A percentile compares a stretch with the other conserved stretches of the same genome.
These are phyloP conservation scores for Drosophila algonquin DNA, from an alignment of 2,888 invertebrate species.

Conservation along the genomic window DNA sequence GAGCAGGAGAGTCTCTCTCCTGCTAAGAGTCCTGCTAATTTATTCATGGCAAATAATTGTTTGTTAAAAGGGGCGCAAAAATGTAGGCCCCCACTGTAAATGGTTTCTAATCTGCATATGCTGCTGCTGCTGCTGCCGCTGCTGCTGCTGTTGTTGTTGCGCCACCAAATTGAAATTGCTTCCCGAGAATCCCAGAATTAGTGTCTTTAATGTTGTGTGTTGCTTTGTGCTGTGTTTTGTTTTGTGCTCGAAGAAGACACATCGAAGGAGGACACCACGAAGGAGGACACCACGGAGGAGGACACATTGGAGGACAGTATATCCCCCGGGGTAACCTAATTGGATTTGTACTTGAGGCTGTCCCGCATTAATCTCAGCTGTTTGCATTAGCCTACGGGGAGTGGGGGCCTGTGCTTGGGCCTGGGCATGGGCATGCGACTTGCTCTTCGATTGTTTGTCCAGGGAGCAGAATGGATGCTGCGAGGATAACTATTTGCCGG, in stretches of 20 bases:
- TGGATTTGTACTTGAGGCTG: conserved; percentile 1
- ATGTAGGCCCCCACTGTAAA: conserved; percentile 27
- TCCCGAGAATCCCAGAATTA: neutral
- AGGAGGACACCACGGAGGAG: neutral
- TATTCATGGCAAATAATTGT: conserved; percentile 77
- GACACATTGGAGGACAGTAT: neutral
- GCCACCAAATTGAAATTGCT: conserved; percentile 31
- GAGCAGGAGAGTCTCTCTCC: neutral
- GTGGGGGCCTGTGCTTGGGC: neutral
- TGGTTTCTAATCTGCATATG: conserved; percentile 43
- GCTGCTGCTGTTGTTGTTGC: conserved; percentile 16
- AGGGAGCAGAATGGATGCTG: conserved; percentile 1
- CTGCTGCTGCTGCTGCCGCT: neutral
- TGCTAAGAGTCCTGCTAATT: conserved; percentile 57
- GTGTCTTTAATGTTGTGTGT: conserved; percentile 4
- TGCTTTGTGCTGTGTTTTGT: too few species aligned
- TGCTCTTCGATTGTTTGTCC: conserved; percentile 5
- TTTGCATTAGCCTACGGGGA: conserved; percentile 9
- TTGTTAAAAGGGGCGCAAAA: conserved; percentile 56
- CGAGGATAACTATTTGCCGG: conserved; percentile 20
- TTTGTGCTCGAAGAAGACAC: neutral
- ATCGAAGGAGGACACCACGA: neutral
- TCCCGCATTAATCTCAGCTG: conserved; percentile 13
- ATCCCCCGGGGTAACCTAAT: neutral
- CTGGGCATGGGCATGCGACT: neutral